Percentiles rank a stretch among this genome's conserved stretches.
phyloP scores from a whole-genome alignment of 2,797 vertebrate genomes.

The Bovichtus variegatus region DNA sequence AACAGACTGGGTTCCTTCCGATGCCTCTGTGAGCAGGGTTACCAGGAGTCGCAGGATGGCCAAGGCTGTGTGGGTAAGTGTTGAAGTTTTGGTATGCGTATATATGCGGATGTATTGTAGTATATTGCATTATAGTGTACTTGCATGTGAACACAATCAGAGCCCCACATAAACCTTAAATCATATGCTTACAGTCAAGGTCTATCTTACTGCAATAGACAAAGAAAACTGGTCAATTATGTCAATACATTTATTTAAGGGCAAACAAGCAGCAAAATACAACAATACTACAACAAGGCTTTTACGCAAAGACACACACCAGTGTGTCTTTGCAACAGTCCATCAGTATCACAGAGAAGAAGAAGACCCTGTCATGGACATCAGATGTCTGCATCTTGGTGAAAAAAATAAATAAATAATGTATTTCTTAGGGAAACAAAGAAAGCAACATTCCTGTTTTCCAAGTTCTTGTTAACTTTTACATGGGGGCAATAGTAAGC shows the following conservation, averaged over 20 bases:
- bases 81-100: not conserved
- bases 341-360: too few relatives aligned
- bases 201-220: not conserved
- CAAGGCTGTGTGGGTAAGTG: conserved; percentile 91
- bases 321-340: too few relatives aligned
- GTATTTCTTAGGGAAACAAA: too few relatives aligned
- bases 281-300: too few relatives aligned
- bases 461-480: too few relatives aligned
- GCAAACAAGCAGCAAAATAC: not conserved
- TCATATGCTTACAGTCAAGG: not conserved
- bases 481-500: too few relatives aligned
- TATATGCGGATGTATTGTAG: not conserved
- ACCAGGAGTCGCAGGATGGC: conserved; percentile 89
- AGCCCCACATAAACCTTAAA: not conserved
- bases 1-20: conserved; percentile 92
- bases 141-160: not conserved
- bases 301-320: too few relatives aligned
- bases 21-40: conserved; percentile 96
- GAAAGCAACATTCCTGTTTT: too few relatives aligned
- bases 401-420: too few relatives aligned
- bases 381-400: too few relatives aligned
- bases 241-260: not conserved
- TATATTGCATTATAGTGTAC: not conserved
- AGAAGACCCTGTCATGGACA: too few relatives aligned
- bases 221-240: not conserved